Base-by-base conservation (phyloP, 1,140 invertebrate genomes). In the Pissodes strobi region DNA sequence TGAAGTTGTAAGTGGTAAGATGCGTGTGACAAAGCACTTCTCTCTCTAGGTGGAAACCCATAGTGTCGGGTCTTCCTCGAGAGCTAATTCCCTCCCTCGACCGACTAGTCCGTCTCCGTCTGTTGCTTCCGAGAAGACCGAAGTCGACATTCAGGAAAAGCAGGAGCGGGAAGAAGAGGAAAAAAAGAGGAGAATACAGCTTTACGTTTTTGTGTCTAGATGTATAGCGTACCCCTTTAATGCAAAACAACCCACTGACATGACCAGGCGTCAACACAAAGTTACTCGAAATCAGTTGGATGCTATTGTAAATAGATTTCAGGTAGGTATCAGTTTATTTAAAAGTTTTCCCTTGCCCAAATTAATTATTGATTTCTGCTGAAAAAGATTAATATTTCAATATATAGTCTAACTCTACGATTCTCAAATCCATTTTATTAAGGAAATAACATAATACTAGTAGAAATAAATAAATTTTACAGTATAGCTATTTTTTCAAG, bases 191-290 rank as follows among this genome's bases (percentile, higher is more conserved):
- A 86, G 92, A 51, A 88, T 99, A 38, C 97, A 99, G 78, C 81
- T 99, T 18, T 99, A 99, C 80, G 97, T 99, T 56, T 99, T 99
- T 80, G 93, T 99, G 69, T 95, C 95, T 67, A 85, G 97, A 78
- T 98, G 97, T 81, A 90, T 99, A 75, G 94, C 97, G 2, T 99
- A 99, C 84, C 97, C 97, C 5, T 99, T 99, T 82, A 99, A 99
- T 82, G 95, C 95, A 3, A 99, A 99, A 81, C 97, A 99, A 79
- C 95, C 96, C 0, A 97, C 94, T 15, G 97, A 99, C 79, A 95
- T 99, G 94, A 95, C 92, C 12, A 85, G 90, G 74, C 82, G 94
- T 55, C 92, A 94, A 74, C 89, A 88, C 48, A 99, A 99, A 85
- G 91, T 99, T 51, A 96, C 92, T 22, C 94, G 96, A 79, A 91